Percentiles rank a stretch among this genome's conserved stretches.
phyloP scores from a whole-genome alignment of 2,888 invertebrate species.

The Abscondita cerata region DNA sequence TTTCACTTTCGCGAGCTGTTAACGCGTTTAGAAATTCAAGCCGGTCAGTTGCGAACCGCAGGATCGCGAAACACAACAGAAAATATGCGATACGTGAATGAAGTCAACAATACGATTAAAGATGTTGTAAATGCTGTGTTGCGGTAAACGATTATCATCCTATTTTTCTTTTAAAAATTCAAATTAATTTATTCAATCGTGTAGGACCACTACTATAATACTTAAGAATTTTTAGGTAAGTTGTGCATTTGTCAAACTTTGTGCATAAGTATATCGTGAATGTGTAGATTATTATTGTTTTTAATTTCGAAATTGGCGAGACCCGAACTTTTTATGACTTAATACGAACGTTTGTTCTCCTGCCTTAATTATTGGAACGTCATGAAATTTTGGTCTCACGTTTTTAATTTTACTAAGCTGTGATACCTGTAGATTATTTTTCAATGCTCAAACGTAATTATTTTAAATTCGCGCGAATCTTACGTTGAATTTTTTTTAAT shows the following conservation, averaged over 20 bases:
- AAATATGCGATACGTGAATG: constrained; percentile 71
- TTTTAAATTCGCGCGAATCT: constrained; percentile 35
- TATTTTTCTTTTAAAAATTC: constrained; percentile 11
- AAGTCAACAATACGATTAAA: constrained; percentile 74
- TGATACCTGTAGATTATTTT: constrained; percentile 58
- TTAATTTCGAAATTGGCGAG: constrained; percentile 20
- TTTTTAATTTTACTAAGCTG: constrained; percentile 57
- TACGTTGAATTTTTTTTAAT: constrained; percentile 11
- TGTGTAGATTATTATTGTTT: constrained; percentile 12
- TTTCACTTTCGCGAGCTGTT: constrained; percentile 85
- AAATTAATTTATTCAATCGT: constrained; percentile 39
- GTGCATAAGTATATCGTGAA: constrained; percentile 27
- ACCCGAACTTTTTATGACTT: constrained; percentile 22
- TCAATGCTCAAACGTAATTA: constrained; percentile 55
- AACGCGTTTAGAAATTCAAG: constrained; percentile 73
- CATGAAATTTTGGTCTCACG: constrained; percentile 26
- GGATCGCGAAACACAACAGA: constrained; percentile 74
- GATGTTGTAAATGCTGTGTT: constrained; percentile 77
- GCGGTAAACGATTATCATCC: constrained; percentile 47
- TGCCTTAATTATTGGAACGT: constrained; percentile 22
- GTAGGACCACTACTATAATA: constrained; percentile 44
- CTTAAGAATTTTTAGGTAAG: constrained; percentile 47
- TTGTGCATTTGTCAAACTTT: constrained; percentile 48
- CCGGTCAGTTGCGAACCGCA: constrained; percentile 71
- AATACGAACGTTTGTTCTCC: constrained; percentile 16